Conservation (phyloP, 2,113 vertebrate genomes). For the Callipepla squamata region DNA sequence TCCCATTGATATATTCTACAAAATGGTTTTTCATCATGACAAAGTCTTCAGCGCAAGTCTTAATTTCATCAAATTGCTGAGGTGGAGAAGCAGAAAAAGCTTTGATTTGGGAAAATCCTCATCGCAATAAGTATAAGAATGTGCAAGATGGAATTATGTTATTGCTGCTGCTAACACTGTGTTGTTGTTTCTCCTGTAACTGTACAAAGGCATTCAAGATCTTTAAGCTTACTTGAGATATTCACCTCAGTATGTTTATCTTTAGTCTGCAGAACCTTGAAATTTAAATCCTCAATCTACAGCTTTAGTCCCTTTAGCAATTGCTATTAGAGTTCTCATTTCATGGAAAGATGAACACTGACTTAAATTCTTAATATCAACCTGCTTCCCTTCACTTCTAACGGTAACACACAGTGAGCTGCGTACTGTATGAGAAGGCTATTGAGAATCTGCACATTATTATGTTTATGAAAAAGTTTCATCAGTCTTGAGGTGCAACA, state of each 20-base stretch:
- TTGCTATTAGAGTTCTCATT: background rate
- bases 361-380: background rate
- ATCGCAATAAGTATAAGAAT: slow-evolving; percentile 23
- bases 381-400: background rate
- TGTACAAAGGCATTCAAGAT: background rate
- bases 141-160: background rate
- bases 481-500: background rate
- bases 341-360: background rate
- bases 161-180: background rate
- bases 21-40: slow-evolving; percentile 88
- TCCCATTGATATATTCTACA: slow-evolving; percentile 88
- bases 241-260: background rate
- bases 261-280: background rate
- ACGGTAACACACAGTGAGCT: background rate
- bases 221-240: background rate
- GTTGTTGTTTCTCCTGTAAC: background rate
- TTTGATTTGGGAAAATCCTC: slow-evolving; percentile 78
- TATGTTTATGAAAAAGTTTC: background rate
- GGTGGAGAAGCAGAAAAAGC: slow-evolving; percentile 87
- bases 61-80: slow-evolving; percentile 86
- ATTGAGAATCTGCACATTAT: too few species aligned
- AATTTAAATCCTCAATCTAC: background rate
- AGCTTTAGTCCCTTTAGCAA: background rate
- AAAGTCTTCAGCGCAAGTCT: slow-evolving; percentile 88
- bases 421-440: background rate